Conservation (phyloP, 1,140 invertebrate genomes). For the Thaumetopoea pityocampa region DNA sequence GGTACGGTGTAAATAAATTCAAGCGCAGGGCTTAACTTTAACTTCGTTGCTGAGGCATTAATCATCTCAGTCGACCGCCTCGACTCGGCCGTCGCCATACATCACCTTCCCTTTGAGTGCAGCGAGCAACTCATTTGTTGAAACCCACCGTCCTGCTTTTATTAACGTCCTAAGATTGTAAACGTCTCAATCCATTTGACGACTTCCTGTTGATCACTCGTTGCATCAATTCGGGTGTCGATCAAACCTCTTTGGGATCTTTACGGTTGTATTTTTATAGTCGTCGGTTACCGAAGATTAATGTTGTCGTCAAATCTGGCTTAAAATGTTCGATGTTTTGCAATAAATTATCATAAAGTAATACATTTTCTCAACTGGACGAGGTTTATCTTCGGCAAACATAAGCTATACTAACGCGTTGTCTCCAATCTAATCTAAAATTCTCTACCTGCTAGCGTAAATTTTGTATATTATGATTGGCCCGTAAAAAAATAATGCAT, state of each 20-base stretch:
- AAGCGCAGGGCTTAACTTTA: slow-evolving; percentile 21
- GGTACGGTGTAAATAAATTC: slow-evolving; percentile 18
- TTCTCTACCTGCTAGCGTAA: slow-evolving; percentile 42
- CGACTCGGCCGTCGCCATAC: slow-evolving; percentile 37
- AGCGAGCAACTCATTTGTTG: slow-evolving; percentile 55
- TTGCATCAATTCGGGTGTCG: slow-evolving; percentile 38
- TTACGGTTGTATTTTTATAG: slow-evolving; percentile 36
- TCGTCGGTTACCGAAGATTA: slow-evolving; percentile 54
- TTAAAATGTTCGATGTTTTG: slow-evolving; percentile 40
- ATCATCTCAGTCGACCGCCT: slow-evolving; percentile 49
- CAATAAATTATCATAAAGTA: slow-evolving; percentile 69
- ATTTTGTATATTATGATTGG: slow-evolving; percentile 28
- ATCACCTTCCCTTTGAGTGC: slow-evolving; percentile 52
- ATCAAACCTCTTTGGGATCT: slow-evolving; percentile 32
- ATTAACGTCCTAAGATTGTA: slow-evolving; percentile 59
- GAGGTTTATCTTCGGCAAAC: slow-evolving; percentile 39
- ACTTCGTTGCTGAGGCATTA: slow-evolving; percentile 40
- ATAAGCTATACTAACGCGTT: slow-evolving; percentile 44
- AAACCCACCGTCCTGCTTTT: slow-evolving; percentile 49
- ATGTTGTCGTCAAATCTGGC: slow-evolving; percentile 46
- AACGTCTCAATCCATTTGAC: slow-evolving; percentile 66
- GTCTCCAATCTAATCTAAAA: slow-evolving; percentile 52
- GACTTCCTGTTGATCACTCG: slow-evolving; percentile 56
- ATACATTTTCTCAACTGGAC: slow-evolving; percentile 48
- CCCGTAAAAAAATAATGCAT: slow-evolving; percentile 31